These are phyloP conservation scores for Tyria jacobaeae DNA, from an alignment of 2,888 invertebrate genomes.

Conservation along the genomic window DNA sequence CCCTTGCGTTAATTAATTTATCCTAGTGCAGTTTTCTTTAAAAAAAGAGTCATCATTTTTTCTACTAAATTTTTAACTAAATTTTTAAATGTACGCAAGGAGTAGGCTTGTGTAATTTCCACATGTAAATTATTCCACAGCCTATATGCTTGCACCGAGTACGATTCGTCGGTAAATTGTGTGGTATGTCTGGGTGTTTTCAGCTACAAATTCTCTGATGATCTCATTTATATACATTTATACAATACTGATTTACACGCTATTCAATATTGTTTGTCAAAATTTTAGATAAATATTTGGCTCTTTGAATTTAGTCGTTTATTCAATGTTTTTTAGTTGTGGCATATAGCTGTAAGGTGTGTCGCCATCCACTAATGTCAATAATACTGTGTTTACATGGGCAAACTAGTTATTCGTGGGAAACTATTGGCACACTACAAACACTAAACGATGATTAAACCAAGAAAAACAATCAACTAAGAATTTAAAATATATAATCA, in stretches of 20 bases:
- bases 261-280: not conserved
- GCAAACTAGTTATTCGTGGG: not conserved
- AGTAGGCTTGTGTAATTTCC: too few relatives aligned
- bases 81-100: too few relatives aligned
- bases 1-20: too few relatives aligned
- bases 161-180: too few relatives aligned
- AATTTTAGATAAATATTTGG: not conserved
- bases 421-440: constrained; percentile 5
- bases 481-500: not conserved
- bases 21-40: too few relatives aligned
- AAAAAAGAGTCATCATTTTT: too few relatives aligned
- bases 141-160: too few relatives aligned
- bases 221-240: too few relatives aligned
- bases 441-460: not conserved
- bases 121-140: too few relatives aligned
- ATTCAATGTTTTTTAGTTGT: constrained; percentile 6
- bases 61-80: too few relatives aligned
- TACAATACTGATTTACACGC: not conserved
- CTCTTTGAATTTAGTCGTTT: constrained; percentile 2
- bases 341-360: constrained; percentile 3
- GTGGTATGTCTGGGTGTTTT: too few relatives aligned
- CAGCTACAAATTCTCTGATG: too few relatives aligned
- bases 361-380: not conserved
- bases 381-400: not conserved
- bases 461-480: not conserved